A percentile compares a stretch with the other conserved stretches of the same genome.
These are phyloP conservation scores for Hyperopisus bebe DNA, from an alignment of 2,113 vertebrate genomes.

Conservation along the genomic window DNA sequence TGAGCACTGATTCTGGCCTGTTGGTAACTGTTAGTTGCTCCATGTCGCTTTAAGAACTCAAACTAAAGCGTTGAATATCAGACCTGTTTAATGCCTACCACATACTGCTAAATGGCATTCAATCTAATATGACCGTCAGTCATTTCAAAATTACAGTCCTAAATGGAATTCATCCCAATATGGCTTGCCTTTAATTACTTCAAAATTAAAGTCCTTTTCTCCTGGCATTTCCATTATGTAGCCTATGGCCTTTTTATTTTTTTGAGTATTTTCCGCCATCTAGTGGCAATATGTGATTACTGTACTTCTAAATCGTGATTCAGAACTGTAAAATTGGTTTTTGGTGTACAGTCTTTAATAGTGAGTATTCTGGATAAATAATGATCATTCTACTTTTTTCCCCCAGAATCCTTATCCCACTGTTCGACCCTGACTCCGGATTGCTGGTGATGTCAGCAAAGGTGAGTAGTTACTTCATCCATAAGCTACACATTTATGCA, in stretches of 20 bases:
- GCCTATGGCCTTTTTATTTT: background rate
- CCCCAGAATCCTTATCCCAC: constrained; percentile 70
- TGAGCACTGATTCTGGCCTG: background rate
- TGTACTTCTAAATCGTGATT: background rate
- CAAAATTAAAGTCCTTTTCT: background rate
- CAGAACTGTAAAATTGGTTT: background rate
- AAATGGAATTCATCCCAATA: background rate
- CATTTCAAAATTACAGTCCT: background rate
- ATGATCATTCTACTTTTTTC: background rate
- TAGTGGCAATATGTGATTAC: constrained; percentile 7
- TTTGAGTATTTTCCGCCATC: background rate
- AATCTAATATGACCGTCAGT: background rate
- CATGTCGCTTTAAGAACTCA: background rate
- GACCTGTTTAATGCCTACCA: background rate
- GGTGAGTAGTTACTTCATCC: constrained; percentile 54
- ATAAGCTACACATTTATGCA: background rate
- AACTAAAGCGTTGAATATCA: background rate
- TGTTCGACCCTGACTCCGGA: constrained; percentile 77
- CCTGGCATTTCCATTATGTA: background rate
- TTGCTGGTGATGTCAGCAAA: constrained; percentile 78
- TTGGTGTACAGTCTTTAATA: background rate
- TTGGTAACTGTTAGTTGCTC: background rate
- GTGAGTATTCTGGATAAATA: background rate
- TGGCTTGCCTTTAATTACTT: background rate
- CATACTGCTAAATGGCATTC: background rate